Conservation (phyloP, 1,140 invertebrate genomes). For the Carposina sasakii region DNA sequence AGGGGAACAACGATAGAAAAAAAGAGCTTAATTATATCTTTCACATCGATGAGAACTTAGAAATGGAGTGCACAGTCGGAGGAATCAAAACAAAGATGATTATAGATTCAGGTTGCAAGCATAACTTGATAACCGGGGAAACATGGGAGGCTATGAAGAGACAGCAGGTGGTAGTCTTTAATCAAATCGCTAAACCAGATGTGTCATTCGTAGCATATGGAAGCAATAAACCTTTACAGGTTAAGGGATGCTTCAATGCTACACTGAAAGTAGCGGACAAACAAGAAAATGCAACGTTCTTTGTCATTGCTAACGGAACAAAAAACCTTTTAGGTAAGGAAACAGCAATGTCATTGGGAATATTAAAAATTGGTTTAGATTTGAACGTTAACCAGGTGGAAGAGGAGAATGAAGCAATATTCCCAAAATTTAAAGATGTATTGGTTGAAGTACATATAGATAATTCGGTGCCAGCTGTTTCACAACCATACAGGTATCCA, state of each 20-base stretch:
- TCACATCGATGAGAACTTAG: background rate
- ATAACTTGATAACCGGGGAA: background rate
- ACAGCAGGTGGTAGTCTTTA: background rate
- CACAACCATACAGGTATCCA: slow-evolving; percentile 38
- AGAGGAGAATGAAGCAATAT: slow-evolving; percentile 11
- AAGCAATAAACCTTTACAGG: slow-evolving; percentile 7
- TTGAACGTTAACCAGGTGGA: slow-evolving; percentile 16
- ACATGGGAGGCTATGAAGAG: background rate
- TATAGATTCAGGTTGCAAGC: background rate
- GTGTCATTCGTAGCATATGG: slow-evolving; percentile 18
- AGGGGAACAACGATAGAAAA: too few relatives aligned
- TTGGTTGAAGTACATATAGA: slow-evolving; percentile 32
- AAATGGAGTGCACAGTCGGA: background rate
- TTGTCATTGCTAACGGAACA: slow-evolving; percentile 18
- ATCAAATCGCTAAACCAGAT: slow-evolving; percentile 12
- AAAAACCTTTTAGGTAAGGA: slow-evolving; percentile 18
- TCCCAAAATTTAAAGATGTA: slow-evolving; percentile 41
- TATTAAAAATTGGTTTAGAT: slow-evolving; percentile 29
- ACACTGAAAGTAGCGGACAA: background rate
- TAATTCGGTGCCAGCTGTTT: slow-evolving; percentile 27
- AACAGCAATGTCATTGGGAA: slow-evolving; percentile 20
- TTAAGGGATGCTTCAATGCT: slow-evolving; percentile 8
- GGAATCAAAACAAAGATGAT: background rate
- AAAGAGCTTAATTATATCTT: background rate
- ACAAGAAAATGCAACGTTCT: slow-evolving; percentile 13